Base-by-base conservation (phyloP, 2,888 invertebrate genomes). In the Megaustenia siamemsis region DNA sequence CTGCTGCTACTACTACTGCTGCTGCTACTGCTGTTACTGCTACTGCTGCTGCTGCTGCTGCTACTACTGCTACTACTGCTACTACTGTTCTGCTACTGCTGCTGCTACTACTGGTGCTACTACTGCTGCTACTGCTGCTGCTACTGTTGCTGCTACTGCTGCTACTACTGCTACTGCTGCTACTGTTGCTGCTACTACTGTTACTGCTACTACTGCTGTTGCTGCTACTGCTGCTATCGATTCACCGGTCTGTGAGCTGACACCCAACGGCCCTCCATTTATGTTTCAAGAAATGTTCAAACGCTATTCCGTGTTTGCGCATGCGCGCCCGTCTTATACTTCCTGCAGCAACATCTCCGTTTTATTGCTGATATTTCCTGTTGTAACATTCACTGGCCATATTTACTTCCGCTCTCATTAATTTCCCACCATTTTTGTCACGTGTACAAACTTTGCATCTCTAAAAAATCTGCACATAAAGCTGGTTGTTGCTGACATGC, bases 191-290 rank as follows among this genome's bases (percentile, higher is more conserved):
- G 21, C 77, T 78, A 56, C 77, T 56, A 28, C 60, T 82, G 40
- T 75, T 82, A 43, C 73, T 73, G 28, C 56, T 81, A 43, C 71
- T 71, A 40, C 40, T 75, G n/a, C 75, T 82, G 43, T 38, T 71
- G 28, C 60, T 82, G 35, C 45, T 73, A 60, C 73, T 43, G 43
- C 56, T 56, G 43, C 60, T 53, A 49, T 35, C 21, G 73, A n/a
- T n/a, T n/a, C n/a, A n/a, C n/a, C n/a, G n/a, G n/a, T n/a, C n/a
- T n/a, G n/a, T n/a, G n/a, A n/a, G n/a, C n/a, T n/a, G n/a, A n/a
- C n/a, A n/a, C n/a, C n/a, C n/a, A n/a, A n/a, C n/a, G n/a, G n/a
- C n/a, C n/a, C n/a, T n/a, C n/a, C n/a, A n/a, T n/a, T n/a, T n/a
- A n/a, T n/a, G n/a, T n/a, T n/a, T n/a, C n/a, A n/a, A n/a, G n/a